A percentile compares a stretch with the other conserved stretches of the same genome.
These are phyloP conservation scores for Alosa alosa DNA, from an alignment of 2,113 vertebrate genomes.

Conservation along the genomic window DNA sequence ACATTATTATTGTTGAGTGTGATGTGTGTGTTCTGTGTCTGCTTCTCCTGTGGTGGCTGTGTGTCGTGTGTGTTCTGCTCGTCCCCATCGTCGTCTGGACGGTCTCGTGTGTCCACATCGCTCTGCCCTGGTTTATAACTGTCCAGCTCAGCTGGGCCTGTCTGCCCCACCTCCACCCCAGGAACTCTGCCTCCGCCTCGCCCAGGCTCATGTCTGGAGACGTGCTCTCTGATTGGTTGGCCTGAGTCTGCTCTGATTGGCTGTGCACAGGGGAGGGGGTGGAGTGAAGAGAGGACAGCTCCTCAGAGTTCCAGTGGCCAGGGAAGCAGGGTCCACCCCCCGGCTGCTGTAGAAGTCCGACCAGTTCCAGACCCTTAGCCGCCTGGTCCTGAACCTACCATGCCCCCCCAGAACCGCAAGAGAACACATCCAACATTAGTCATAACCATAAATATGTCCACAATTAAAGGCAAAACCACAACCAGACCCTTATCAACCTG, in stretches of 20 bases:
- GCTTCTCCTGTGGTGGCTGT: slow-evolving; percentile 53
- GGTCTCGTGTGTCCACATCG: not conserved
- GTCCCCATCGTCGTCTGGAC: not conserved
- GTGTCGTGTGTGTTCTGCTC: slow-evolving; percentile 47
- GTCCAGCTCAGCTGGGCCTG: not conserved
- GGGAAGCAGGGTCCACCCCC: slow-evolving; percentile 58
- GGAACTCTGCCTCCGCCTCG: not conserved
- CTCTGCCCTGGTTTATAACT: not conserved
- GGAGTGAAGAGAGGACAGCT: slow-evolving; percentile 72
- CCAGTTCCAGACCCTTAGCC: slow-evolving; percentile 85
- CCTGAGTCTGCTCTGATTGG: not conserved
- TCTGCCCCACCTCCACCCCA: not conserved
- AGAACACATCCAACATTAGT: not conserved
- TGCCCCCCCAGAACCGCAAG: not conserved
- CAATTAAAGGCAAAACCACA: no score
- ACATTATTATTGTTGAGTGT: slow-evolving; percentile 1
- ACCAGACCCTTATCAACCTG: no score
- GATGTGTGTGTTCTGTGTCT: slow-evolving; percentile 51
- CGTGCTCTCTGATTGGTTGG: not conserved
- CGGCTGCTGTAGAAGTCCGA: slow-evolving; percentile 85
- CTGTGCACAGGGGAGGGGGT: slow-evolving; percentile 68
- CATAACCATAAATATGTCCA: no score
- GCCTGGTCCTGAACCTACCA: slow-evolving; percentile 89
- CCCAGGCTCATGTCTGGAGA: not conserved
- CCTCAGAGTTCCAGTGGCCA: slow-evolving; percentile 62